phyloP scores from a whole-genome alignment of 1,140 invertebrate genomes.

The Caenorhabditis briggsae region DNA sequence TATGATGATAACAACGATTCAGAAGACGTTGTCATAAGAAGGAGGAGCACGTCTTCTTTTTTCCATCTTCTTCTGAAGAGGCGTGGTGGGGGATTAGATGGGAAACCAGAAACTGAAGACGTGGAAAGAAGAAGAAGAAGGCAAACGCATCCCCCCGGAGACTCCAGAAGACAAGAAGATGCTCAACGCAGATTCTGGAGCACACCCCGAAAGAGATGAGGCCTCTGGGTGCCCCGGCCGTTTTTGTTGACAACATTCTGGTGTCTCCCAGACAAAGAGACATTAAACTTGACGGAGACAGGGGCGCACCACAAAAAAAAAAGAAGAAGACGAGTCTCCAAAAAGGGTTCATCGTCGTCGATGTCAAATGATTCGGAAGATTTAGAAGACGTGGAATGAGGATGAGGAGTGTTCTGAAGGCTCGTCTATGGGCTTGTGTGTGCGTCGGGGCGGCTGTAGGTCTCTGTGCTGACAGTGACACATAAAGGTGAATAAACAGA shows the following conservation, averaged over 20 bases:
- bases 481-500: slow-evolving; percentile 55
- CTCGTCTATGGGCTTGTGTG: background rate
- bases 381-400: background rate
- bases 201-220: background rate
- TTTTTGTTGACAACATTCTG: slow-evolving; percentile 53
- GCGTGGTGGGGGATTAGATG: slow-evolving; percentile 26
- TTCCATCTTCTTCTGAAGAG: background rate
- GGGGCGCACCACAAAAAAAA: background rate
- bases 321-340: background rate
- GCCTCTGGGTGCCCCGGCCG: background rate
- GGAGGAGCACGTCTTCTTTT: background rate
- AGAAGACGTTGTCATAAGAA: slow-evolving; percentile 3
- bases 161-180: slow-evolving; percentile 1
- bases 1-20: slow-evolving; percentile 3
- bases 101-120: slow-evolving; percentile 8
- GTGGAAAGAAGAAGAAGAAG: background rate
- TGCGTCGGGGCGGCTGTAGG: background rate
- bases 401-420: background rate
- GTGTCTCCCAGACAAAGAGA: slow-evolving; percentile 54
- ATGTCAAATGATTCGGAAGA: slow-evolving; percentile 45
- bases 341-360: background rate
- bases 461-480: slow-evolving; percentile 33
- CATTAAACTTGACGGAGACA: slow-evolving; percentile 44
- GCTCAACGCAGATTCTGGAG: slow-evolving; percentile 51
- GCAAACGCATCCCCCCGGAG: slow-evolving; percentile 35